These are phyloP conservation scores for Tychaedon coryphoeus DNA, from an alignment of 2,113 vertebrate species.

Conservation along the genomic window DNA sequence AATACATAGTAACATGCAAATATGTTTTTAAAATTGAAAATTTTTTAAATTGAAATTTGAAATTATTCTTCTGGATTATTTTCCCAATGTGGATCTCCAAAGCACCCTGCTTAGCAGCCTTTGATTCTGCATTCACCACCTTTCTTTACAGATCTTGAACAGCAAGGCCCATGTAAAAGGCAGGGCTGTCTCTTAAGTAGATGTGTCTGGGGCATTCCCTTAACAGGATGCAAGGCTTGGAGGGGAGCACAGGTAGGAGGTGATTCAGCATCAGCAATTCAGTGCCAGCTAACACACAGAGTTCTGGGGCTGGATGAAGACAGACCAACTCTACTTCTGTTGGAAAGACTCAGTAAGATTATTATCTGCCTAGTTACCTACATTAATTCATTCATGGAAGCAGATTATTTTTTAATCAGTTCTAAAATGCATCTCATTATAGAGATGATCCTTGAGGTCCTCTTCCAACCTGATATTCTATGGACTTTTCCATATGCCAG, in stretches of 20 bases:
- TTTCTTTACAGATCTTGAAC: background rate
- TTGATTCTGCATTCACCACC: background rate
- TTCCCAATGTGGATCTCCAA: background rate
- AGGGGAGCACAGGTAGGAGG: background rate
- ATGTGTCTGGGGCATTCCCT: background rate
- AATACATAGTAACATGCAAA: background rate
- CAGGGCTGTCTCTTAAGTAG: background rate
- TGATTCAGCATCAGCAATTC: background rate
- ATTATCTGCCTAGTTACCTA: background rate
- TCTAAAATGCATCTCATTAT: background rate
- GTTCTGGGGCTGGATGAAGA: background rate
- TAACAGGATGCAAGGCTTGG: background rate
- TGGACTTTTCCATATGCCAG: background rate
- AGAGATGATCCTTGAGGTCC: background rate
- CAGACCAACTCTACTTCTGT: background rate
- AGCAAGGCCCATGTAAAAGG: background rate
- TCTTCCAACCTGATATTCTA: background rate
- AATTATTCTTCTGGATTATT: background rate
- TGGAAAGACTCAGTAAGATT: background rate
- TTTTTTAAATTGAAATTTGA: background rate
- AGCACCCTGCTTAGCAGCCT: background rate
- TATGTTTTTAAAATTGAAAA: background rate
- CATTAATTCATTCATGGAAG: background rate
- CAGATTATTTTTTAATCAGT: background rate
- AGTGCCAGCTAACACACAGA: background rate